Evolutionary conservation across 2,797 vertebrate genomes (phyloP), one percentile per base, ranked within the genome.

Genomic region (Periparus ater): DNA sequence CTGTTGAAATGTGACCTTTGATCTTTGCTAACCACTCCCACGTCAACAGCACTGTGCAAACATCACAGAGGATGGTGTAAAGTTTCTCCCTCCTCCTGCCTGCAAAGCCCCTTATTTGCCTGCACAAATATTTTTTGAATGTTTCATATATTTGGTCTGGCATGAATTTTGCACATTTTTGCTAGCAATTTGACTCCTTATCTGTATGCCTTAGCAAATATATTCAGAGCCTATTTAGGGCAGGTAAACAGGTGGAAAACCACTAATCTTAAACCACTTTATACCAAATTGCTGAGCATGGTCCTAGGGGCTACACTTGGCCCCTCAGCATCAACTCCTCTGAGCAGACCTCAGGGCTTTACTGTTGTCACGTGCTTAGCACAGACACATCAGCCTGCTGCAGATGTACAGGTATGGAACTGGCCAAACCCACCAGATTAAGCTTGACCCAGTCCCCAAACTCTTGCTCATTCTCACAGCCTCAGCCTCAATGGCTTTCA

Each of bases 1-100:
- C 45, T 82, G 44, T 74, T 94, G 88, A 96, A 97, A 91, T 67
- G 40, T 48, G 60, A 88, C 34, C 42, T 86, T 96, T 96, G 91
- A 84, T 95, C 63, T 85, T 76, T 60, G 17, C 50, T 74, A 73
- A 61, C 34, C 62, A 54, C 45, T 90, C 74, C 48, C 63, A 71
- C 14, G 1, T 42, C 73, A 85, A 29, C 23, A 70, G 21, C 51
- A 70, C 45, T 84, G 60, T 1, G 0, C 79, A 88, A 88, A 81
- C 30, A 36, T 66, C 62, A 23, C 3, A 13, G 44, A 55, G 8
- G 32, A 55, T 47, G 55, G 36, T 71, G 40, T 84, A 50, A 85
- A 81, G 17, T 60, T 95, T 91, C 50, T 90, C 30, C 38, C 45
- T 94, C 34, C 34, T 67, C 25, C 32, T 84, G 45, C 7, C n/a